Evolutionary conservation across 1,140 invertebrate genomes (phyloP).

Genomic region (Drosophila nigrodunni): DNA sequence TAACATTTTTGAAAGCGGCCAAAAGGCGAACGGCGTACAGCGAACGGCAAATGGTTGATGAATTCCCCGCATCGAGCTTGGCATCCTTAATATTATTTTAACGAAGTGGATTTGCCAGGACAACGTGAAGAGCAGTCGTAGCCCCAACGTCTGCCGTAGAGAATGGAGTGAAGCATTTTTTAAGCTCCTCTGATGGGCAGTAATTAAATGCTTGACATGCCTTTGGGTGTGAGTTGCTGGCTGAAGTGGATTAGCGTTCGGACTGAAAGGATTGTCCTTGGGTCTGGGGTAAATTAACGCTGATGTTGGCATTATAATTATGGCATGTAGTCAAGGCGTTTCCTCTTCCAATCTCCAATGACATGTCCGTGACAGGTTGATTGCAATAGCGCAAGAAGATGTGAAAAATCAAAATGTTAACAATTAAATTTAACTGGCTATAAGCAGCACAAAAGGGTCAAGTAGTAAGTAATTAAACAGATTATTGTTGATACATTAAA

Average conservation of each 20-base stretch:
- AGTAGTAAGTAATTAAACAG: background rate
- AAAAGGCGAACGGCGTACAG: conserved; percentile 20
- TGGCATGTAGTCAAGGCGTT: conserved; percentile 69
- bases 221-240: conserved; percentile 54
- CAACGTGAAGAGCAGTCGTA: background rate
- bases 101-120: conserved; percentile 67
- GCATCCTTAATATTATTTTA: conserved; percentile 78
- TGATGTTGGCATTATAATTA: conserved; percentile 78
- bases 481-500: conserved; percentile 14
- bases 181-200: conserved; percentile 77
- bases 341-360: conserved; percentile 8
- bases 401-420: conserved; percentile 47
- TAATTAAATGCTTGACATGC: conserved; percentile 83
- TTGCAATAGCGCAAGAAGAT: conserved; percentile 24
- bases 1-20: conserved; percentile 47
- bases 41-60: conserved; percentile 44
- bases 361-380: conserved; percentile 47
- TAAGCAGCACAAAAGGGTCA: background rate
- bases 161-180: conserved; percentile 44
- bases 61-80: conserved; percentile 46
- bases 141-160: background rate
- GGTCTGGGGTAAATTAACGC: conserved; percentile 61
- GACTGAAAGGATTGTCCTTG: conserved; percentile 9
- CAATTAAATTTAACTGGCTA: conserved; percentile 45
- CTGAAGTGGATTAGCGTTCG: conserved; percentile 59